Conservation (phyloP, 2,888 invertebrate species). For the Cloeon dipterum region DNA sequence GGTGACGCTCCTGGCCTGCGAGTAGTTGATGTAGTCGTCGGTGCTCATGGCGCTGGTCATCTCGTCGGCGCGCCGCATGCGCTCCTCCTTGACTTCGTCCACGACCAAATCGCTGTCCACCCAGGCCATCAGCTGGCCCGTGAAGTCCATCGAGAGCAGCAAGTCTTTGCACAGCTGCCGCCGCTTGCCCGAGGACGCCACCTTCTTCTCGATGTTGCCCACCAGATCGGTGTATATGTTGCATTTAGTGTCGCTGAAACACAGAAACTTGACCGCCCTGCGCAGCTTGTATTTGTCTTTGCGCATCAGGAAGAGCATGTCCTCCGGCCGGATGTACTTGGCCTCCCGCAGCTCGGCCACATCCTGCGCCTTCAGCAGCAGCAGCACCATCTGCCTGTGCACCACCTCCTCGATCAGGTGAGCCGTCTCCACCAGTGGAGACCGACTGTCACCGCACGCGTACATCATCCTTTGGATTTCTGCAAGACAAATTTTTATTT, state of each 20-base stretch:
- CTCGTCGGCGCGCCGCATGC: slow-evolving; percentile 16
- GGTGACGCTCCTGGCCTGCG: slow-evolving; percentile 52
- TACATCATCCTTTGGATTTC: slow-evolving; percentile 78
- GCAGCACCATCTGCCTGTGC: slow-evolving; percentile 50
- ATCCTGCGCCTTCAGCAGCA: slow-evolving; percentile 52
- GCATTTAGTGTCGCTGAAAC: slow-evolving; percentile 9
- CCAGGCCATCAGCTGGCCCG: slow-evolving; percentile 13
- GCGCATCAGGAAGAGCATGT: slow-evolving; percentile 62
- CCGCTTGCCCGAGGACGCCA: neutral
- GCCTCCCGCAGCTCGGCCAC: slow-evolving; percentile 33
- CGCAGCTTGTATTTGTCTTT: slow-evolving; percentile 56
- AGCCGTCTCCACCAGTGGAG: slow-evolving; percentile 61
- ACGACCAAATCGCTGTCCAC: slow-evolving; percentile 4
- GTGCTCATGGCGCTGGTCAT: slow-evolving; percentile 14
- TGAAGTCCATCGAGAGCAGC: slow-evolving; percentile 19
- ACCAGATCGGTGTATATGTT: neutral
- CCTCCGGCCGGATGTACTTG: slow-evolving; percentile 27
- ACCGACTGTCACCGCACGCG: slow-evolving; percentile 75
- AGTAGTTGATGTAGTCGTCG: slow-evolving; percentile 46
- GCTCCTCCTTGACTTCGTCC: slow-evolving; percentile 21
- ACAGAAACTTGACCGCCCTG: slow-evolving; percentile 48
- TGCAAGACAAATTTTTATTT: slow-evolving; percentile 20
- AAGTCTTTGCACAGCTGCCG: slow-evolving; percentile 12
- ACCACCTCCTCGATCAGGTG: slow-evolving; percentile 64
- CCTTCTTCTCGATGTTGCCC: neutral